phyloP scores from a whole-genome alignment of 2,113 vertebrate species.

The Ramphastos sulfuratus region DNA sequence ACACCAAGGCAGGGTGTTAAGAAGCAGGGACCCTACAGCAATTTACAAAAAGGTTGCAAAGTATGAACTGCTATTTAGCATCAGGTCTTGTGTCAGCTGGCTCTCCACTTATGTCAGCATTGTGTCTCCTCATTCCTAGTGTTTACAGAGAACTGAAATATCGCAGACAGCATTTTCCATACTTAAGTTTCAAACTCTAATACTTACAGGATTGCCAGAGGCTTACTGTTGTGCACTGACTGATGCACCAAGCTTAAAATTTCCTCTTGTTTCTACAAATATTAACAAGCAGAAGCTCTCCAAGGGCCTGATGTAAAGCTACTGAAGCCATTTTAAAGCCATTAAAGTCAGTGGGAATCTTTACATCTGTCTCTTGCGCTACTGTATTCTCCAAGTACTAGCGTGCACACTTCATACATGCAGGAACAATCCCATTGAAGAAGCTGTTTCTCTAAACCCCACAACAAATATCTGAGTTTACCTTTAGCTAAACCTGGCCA shows the following conservation, averaged over 20 bases:
- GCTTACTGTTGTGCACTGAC: neutral
- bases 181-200: neutral
- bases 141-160: neutral
- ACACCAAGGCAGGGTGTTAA: neutral
- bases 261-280: neutral
- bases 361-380: neutral
- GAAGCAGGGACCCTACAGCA: neutral
- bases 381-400: neutral
- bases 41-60: neutral
- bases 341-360: neutral
- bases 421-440: neutral
- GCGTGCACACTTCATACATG: neutral
- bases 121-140: neutral
- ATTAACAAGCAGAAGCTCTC: neutral
- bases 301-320: neutral
- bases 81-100: neutral
- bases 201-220: neutral
- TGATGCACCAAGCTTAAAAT: neutral
- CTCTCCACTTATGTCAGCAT: neutral
- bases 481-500: neutral
- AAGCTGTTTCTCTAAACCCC: neutral
- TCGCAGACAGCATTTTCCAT: neutral
- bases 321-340: constrained; percentile 12
- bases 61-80: neutral
- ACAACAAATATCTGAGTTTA: neutral